Conservation (phyloP, 2,888 invertebrate species). For the Glaucopsyche alexis region DNA sequence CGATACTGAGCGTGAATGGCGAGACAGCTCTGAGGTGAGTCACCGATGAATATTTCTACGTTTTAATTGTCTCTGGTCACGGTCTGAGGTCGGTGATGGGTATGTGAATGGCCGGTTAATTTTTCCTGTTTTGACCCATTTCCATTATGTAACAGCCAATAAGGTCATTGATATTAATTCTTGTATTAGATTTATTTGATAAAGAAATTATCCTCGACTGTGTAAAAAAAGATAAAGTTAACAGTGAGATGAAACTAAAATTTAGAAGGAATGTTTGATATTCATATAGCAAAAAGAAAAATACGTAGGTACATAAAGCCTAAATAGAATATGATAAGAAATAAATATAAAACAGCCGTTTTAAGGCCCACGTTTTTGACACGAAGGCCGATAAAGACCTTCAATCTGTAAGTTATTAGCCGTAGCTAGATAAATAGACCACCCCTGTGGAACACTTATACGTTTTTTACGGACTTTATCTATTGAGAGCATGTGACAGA, state of each 20-base stretch:
- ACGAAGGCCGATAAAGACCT: not conserved
- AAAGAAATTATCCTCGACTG: no score
- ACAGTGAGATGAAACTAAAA: no score
- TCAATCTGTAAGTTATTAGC: constrained; percentile 13
- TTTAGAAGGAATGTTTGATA: no score
- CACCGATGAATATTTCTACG: constrained; percentile 67
- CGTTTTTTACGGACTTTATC: constrained; percentile 4
- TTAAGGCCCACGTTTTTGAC: not conserved
- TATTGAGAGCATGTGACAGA: constrained; percentile 19
- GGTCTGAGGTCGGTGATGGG: constrained; percentile 18
- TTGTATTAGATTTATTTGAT: not conserved
- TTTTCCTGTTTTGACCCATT: constrained; percentile 15
- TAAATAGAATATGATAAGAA: no score
- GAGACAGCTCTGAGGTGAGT: constrained; percentile 66
- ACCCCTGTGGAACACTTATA: constrained; percentile 20
- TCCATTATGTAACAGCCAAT: not conserved
- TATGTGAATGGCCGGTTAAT: not conserved
- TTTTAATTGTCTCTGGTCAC: constrained; percentile 46
- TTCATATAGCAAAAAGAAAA: no score
- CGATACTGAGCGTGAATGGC: constrained; percentile 46
- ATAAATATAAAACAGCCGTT: no score
- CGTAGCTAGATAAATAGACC: constrained; percentile 13
- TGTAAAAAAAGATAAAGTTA: no score
- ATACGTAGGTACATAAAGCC: no score
- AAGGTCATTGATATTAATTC: not conserved